Evolutionary conservation across 2,888 invertebrate genomes (phyloP).

Genomic region (Tortrix viridana): DNA sequence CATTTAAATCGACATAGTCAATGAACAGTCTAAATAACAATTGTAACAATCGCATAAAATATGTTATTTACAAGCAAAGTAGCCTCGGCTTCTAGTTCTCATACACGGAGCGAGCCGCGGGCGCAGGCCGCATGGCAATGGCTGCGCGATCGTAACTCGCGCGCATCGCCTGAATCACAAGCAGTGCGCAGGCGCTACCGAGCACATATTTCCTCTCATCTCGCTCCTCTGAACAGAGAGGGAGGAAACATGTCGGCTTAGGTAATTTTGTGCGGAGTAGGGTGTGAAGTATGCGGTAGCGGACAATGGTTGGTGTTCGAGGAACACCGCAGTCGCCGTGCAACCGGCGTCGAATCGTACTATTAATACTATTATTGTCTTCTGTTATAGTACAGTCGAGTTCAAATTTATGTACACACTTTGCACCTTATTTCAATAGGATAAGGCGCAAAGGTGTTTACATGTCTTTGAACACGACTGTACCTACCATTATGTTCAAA

Average conservation of each 20-base stretch:
- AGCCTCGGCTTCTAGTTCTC: conserved; percentile 22
- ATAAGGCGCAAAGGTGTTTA: too few relatives aligned
- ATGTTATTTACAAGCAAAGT: conserved; percentile 20
- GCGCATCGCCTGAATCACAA: conserved; percentile 31
- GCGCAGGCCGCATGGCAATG: conserved; percentile 45
- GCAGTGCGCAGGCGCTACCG: conserved; percentile 14
- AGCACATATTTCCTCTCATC: conserved; percentile 12
- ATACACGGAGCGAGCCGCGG: conserved; percentile 22
- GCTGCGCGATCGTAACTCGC: conserved; percentile 47
- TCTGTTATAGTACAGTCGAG: too few relatives aligned
- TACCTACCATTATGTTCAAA: too few relatives aligned
- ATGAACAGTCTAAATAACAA: conserved; percentile 1
- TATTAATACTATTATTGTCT: too few relatives aligned
- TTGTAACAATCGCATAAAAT: conserved; percentile 5
- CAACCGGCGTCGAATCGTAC: neutral
- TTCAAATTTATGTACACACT: too few relatives aligned
- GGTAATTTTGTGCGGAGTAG: conserved; percentile 19
- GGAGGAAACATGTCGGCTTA: conserved; percentile 14
- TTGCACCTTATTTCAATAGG: too few relatives aligned
- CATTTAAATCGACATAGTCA: neutral
- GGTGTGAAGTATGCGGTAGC: neutral
- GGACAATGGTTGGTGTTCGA: conserved; percentile 6
- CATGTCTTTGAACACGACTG: too few relatives aligned
- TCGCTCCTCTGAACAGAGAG: conserved; percentile 2
- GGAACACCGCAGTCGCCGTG: conserved; percentile 8